Conservation (phyloP, 2,113 vertebrate genomes). For the Lipophrys pholis region DNA sequence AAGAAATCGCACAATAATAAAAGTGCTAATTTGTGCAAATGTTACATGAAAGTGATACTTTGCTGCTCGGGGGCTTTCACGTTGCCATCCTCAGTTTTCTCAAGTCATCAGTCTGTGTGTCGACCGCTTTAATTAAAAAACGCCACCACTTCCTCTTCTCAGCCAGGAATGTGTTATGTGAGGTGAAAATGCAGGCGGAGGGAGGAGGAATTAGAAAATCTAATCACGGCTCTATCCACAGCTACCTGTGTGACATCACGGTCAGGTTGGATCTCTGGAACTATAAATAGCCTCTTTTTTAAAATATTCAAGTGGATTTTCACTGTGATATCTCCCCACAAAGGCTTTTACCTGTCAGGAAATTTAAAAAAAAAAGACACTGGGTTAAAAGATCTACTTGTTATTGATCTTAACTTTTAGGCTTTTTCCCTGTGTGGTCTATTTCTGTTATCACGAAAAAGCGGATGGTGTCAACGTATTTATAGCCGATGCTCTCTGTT, state of each 20-base stretch:
- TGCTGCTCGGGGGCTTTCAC: constrained; percentile 6
- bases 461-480: constrained; percentile 4
- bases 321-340: constrained; percentile 2
- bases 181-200: constrained; percentile 24
- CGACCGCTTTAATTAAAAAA: constrained; percentile 44
- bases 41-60: constrained; percentile 29
- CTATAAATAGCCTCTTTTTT: constrained; percentile 18
- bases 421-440: neutral
- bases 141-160: constrained; percentile 5
- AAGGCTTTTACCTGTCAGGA: neutral
- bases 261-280: neutral
- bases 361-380: constrained; percentile 2
- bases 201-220: neutral
- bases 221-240: neutral
- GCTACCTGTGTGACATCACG: neutral
- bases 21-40: constrained; percentile 44
- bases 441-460: constrained; percentile 25
- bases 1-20: neutral
- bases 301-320: neutral
- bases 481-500: neutral
- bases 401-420: constrained; percentile 22
- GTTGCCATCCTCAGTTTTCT: constrained; percentile 41
- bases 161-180: constrained; percentile 25
- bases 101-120: constrained; percentile 22
- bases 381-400: constrained; percentile 3